phyloP scores from a whole-genome alignment of 2,113 vertebrate species.

The Phasianus colchicus region DNA sequence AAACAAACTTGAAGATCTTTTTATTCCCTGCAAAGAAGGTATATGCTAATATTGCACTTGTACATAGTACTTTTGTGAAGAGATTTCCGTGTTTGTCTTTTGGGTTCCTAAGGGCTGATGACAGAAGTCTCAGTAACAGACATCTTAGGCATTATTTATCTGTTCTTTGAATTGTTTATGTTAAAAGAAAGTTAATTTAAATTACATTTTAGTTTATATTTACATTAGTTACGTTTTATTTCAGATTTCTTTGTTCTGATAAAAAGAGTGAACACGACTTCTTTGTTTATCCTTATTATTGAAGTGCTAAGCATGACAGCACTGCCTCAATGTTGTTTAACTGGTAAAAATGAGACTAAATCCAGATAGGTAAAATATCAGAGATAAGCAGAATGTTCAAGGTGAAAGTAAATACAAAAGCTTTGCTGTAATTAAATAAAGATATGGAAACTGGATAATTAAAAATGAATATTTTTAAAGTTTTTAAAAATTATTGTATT shows the following conservation, averaged over 20 bases:
- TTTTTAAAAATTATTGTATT: constrained; percentile 21
- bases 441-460: constrained; percentile 12
- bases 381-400: constrained; percentile 35
- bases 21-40: background rate
- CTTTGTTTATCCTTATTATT: background rate
- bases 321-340: background rate
- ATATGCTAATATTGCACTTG: background rate
- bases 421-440: constrained; percentile 43
- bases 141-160: background rate
- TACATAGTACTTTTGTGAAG: background rate
- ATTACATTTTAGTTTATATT: background rate
- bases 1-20: background rate
- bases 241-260: background rate
- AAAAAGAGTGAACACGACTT: background rate
- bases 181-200: background rate
- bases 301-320: constrained; percentile 4
- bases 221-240: background rate
- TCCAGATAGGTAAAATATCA: constrained; percentile 34
- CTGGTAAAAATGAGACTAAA: constrained; percentile 36
- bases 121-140: background rate
- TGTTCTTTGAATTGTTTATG: background rate
- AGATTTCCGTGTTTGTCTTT: background rate
- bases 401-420: constrained; percentile 47
- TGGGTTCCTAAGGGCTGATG: background rate
- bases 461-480: constrained; percentile 25